Conservation (phyloP, 2,888 invertebrate genomes). For the Drosophila imparisetae region DNA sequence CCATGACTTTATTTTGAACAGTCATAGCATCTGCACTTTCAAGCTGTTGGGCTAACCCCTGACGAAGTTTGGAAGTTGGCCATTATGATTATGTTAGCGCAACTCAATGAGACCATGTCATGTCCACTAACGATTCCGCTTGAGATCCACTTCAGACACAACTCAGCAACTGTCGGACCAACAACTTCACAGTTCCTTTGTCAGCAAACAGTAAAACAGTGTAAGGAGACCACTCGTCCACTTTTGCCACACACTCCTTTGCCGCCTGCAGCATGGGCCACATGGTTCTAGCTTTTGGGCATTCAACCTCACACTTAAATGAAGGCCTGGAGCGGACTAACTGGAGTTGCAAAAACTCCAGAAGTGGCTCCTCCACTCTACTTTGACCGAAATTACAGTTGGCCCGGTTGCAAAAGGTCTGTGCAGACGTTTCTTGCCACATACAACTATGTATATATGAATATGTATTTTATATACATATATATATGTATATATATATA, state of each 20-base stretch:
- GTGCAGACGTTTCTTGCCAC: slow-evolving; percentile 8
- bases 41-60: neutral
- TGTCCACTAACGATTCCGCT: slow-evolving; percentile 44
- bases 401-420: slow-evolving; percentile 32
- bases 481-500: neutral
- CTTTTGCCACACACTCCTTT: slow-evolving; percentile 4
- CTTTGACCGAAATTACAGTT: slow-evolving; percentile 51
- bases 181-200: slow-evolving; percentile 76
- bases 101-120: slow-evolving; percentile 42
- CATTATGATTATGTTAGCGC: slow-evolving; percentile 11
- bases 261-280: slow-evolving; percentile 54
- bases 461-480: neutral
- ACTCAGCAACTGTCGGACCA: slow-evolving; percentile 70
- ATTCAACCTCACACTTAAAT: slow-evolving; percentile 50
- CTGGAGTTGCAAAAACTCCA: slow-evolving; percentile 11
- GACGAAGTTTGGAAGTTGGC: neutral
- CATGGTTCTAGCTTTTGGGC: slow-evolving; percentile 35
- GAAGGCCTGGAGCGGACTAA: neutral
- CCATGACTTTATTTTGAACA: neutral
- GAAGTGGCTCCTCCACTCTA: slow-evolving; percentile 49
- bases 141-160: slow-evolving; percentile 46
- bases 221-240: slow-evolving; percentile 44
- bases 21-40: neutral
- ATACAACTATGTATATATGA: slow-evolving; percentile 11
- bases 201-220: slow-evolving; percentile 66